phyloP scores from a whole-genome alignment of 2,888 invertebrate genomes.

The Germaria angustata region DNA sequence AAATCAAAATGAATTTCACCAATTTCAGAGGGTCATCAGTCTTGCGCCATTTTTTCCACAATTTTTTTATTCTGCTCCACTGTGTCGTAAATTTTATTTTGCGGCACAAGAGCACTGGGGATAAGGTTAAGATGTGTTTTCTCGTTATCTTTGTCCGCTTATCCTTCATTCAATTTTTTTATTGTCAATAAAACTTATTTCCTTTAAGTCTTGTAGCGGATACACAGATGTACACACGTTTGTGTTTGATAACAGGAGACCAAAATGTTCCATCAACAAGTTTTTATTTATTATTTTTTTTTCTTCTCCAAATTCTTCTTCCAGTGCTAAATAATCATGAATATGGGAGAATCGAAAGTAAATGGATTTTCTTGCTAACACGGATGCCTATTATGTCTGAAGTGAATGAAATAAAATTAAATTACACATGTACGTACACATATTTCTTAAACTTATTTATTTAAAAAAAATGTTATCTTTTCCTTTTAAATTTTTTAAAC shows the following conservation, averaged over 20 bases:
- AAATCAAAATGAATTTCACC: too few relatives aligned
- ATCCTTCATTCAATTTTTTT: slow-evolving; percentile 17
- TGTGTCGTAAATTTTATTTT: slow-evolving; percentile 21
- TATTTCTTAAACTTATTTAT: background rate
- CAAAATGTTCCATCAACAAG: slow-evolving; percentile 26
- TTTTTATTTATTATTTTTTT: slow-evolving; percentile 10
- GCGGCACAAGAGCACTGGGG: background rate
- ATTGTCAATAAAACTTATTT: slow-evolving; percentile 43
- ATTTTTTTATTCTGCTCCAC: background rate
- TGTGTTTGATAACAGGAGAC: background rate
- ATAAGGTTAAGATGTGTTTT: slow-evolving; percentile 13
- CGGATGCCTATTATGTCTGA: slow-evolving; percentile 17
- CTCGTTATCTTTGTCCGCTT: background rate
- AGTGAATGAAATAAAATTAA: slow-evolving; percentile 28
- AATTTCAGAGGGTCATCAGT: too few relatives aligned
- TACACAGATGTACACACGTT: background rate
- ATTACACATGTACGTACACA: background rate
- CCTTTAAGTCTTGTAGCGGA: slow-evolving; percentile 17
- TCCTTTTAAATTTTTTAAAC: slow-evolving; percentile 41
- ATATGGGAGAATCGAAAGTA: background rate
- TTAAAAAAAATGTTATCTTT: background rate
- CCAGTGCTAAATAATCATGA: background rate
- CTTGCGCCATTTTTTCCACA: too few relatives aligned
- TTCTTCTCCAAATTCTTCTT: background rate
- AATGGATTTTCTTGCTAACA: slow-evolving; percentile 9